phyloP scores from a whole-genome alignment of 2,888 invertebrate species.

The Eudemis profundana region DNA sequence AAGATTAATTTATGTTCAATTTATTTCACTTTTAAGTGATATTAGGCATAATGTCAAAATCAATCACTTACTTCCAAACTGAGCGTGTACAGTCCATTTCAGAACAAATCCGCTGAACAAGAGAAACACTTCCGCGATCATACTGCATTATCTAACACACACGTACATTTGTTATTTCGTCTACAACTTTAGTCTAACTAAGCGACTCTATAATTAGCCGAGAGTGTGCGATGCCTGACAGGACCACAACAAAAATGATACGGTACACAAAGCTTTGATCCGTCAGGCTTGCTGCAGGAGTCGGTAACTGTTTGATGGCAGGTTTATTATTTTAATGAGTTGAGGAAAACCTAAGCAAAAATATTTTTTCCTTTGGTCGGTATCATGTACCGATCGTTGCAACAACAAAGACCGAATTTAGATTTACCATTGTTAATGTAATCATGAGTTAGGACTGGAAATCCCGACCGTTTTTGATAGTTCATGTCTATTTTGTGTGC shows the following conservation, averaged over 20 bases:
- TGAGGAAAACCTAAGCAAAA: neutral
- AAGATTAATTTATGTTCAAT: no score
- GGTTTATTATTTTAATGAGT: neutral
- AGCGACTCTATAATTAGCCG: no score
- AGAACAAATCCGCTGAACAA: conserved; percentile 62
- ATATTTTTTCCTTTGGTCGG: no score
- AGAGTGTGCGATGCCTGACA: conserved; percentile 52
- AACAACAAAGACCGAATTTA: no score
- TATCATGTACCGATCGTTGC: no score
- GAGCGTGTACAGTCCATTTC: conserved; percentile 68
- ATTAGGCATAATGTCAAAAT: neutral
- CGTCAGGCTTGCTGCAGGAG: conserved; percentile 63
- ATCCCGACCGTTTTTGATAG: no score
- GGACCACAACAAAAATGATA: conserved; percentile 73
- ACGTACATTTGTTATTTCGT: conserved; percentile 22
- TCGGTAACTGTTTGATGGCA: conserved; percentile 52
- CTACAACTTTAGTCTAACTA: no score
- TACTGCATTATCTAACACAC: conserved; percentile 31
- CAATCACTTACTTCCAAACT: conserved; percentile 77
- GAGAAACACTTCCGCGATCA: conserved; percentile 51
- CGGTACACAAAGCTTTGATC: conserved; percentile 67
- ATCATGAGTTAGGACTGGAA: no score
- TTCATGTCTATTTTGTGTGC: no score
- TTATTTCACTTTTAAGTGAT: no score
- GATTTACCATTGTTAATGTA: no score